Base-by-base conservation (phyloP, 2,113 vertebrate genomes). In the Thymallus thymallus region DNA sequence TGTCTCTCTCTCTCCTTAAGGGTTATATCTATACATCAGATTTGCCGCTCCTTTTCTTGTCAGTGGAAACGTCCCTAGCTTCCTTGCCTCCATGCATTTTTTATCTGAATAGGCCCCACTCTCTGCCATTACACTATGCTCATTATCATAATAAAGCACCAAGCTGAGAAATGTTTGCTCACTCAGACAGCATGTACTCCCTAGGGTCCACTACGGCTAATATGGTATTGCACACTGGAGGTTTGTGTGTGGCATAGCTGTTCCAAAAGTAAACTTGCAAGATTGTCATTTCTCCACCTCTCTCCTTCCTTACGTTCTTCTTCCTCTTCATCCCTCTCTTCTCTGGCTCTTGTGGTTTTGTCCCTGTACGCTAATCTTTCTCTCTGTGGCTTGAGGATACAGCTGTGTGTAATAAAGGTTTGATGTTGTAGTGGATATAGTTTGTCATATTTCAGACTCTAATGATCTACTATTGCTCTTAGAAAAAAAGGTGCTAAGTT, bases 121-220 rank as follows among this genome's bases (percentile, higher is more conserved):
- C 76, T 56, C 75, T 74, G 68, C 82, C 71, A 80, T 90, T 85
- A 86, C 73, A 68, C 56, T 61, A 16, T 65, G 71, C 73, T 84
- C 87, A 88, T 91, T 88, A 88, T 80, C 79, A 74, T 87, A 86
- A 86, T 88, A 71, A 60, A 74, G 71, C 58, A 79, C 70, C n/a
- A 16, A 66, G 10, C 56, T 41, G 70, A 3, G 70, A 72, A 61
- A 30, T 61, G 22, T 62, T 41, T 12, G 7, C 30, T 62, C 70
- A 22, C 51, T 69, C n/a, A 26, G 56, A 41, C 32, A 30, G 41
- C 61, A 26, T 60, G 32, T 75, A 48, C 6, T 65, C 61, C 71
- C 71, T 66, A 63, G 76, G 72, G 58, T 35, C 62, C 58, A 56
- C 32, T 63, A 29, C 9, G 9, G 35, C 35, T 51, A 41, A 41